A percentile compares a stretch with the other conserved stretches of the same genome.
phyloP scores from a whole-genome alignment of 2,888 invertebrate genomes.

The Oligia fasciuncula region DNA sequence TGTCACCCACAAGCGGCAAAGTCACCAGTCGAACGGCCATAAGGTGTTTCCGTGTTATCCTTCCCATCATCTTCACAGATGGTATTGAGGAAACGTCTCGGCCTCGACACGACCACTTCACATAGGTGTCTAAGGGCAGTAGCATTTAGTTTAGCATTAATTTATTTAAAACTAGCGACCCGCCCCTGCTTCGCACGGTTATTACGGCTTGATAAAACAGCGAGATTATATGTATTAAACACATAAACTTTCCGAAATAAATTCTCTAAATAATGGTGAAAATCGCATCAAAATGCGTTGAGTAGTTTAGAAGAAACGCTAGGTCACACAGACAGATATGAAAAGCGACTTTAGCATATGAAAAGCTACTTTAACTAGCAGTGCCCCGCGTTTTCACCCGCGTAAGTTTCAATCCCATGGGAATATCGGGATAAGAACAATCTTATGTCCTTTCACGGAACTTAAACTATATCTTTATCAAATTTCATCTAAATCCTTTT shows the following conservation, averaged over 20 bases:
- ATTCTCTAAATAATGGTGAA: neutral
- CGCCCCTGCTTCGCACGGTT: neutral
- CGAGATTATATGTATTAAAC: neutral
- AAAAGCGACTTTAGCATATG: neutral
- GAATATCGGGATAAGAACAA: no score
- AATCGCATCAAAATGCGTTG: neutral
- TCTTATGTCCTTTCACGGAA: no score
- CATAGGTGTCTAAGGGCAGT: neutral
- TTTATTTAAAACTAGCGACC: neutral
- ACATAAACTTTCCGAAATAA: neutral
- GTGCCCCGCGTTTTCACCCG: no score
- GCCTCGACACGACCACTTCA: conserved; percentile 5
- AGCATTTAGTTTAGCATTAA: neutral
- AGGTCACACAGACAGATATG: neutral
- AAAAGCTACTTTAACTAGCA: neutral
- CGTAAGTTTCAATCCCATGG: no score
- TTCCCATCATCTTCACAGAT: conserved; percentile 9
- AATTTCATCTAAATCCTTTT: no score
- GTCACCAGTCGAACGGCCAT: conserved; percentile 1
- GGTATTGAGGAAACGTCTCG: conserved; percentile 16
- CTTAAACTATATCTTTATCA: no score
- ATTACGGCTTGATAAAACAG: neutral
- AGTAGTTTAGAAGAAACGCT: neutral
- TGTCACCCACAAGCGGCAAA: neutral
- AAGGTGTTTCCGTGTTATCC: neutral